Evolutionary conservation across 2,888 invertebrate species (phyloP).

Genomic region (Idaea straminata): DNA sequence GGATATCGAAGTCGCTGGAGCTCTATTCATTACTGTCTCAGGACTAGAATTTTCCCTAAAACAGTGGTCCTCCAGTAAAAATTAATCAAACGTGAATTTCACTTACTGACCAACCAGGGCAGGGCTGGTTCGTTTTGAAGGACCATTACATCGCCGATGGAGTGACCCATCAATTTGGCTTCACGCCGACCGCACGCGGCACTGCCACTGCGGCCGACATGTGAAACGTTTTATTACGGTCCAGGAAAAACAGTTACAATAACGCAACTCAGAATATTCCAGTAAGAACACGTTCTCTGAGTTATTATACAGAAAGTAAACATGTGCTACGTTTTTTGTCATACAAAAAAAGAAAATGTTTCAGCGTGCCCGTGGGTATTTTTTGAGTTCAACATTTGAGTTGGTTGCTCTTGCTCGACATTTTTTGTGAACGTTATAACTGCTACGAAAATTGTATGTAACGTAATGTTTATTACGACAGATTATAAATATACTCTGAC

Average conservation of each 20-base stretch:
- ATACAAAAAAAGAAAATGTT: not conserved
- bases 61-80: slow-evolving; percentile 57
- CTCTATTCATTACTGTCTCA: slow-evolving; percentile 20
- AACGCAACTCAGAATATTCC: slow-evolving; percentile 53
- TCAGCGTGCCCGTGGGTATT: no score
- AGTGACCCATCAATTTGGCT: slow-evolving; percentile 77
- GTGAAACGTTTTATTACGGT: slow-evolving; percentile 73
- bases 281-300: slow-evolving; percentile 24
- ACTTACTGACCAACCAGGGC: slow-evolving; percentile 68
- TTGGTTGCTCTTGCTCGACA: no score
- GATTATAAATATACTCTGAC: no score
- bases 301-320: slow-evolving; percentile 9
- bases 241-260: slow-evolving; percentile 68
- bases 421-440: no score
- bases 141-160: slow-evolving; percentile 76
- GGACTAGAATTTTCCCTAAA: slow-evolving; percentile 41
- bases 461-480: no score
- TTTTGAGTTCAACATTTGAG: no score
- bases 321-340: slow-evolving; percentile 6
- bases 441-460: no score
- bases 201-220: slow-evolving; percentile 64
- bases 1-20: not conserved
- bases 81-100: slow-evolving; percentile 77
- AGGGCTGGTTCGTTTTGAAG: slow-evolving; percentile 73
- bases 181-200: slow-evolving; percentile 73